Conservation (phyloP, 2,888 invertebrate genomes). For the Pheosia tremula region DNA sequence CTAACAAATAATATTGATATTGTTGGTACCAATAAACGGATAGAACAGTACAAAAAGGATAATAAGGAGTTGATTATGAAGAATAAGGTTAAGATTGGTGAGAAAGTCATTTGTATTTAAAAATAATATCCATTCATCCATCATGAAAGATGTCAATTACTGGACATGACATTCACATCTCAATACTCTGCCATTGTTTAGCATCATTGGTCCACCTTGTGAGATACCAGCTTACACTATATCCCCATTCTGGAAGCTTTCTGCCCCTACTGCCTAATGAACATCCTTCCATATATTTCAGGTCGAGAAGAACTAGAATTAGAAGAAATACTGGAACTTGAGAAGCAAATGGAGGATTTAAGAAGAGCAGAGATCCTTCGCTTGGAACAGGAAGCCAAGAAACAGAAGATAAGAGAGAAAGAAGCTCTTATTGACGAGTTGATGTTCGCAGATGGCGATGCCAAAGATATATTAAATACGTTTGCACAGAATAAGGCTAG, state of each 20-base stretch:
- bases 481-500: conserved; percentile 90
- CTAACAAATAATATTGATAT: conserved; percentile 95
- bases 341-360: conserved; percentile 90
- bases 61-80: conserved; percentile 93
- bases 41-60: conserved; percentile 95
- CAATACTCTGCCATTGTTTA: too few species aligned
- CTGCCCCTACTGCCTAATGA: too few species aligned
- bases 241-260: too few species aligned
- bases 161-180: too few species aligned
- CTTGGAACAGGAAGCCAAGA: conserved; percentile 88
- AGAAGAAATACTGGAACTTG: conserved; percentile 92
- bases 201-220: too few species aligned
- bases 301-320: conserved; percentile 93
- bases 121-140: too few species aligned
- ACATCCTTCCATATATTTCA: conserved; percentile 35
- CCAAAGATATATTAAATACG: conserved; percentile 93
- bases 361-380: conserved; percentile 89
- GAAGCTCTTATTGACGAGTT: conserved; percentile 97
- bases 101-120: conserved; percentile 17
- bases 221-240: too few species aligned
- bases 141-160: too few species aligned
- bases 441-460: conserved; percentile 96
- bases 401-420: conserved; percentile 93
- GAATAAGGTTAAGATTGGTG: conserved; percentile 89
- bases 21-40: conserved; percentile 93